phyloP scores from a whole-genome alignment of 2,888 invertebrate genomes.

The Volucella inanis region DNA sequence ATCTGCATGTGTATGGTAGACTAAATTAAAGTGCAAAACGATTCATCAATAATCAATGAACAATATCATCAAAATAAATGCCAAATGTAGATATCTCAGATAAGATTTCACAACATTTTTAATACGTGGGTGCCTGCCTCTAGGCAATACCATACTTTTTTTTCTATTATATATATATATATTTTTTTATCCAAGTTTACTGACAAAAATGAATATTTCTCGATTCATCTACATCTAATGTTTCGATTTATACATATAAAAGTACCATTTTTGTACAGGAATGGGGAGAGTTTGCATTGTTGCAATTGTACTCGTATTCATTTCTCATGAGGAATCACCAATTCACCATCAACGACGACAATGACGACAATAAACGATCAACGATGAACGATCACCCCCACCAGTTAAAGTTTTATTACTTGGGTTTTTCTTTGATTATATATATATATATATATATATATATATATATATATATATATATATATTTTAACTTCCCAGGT shows the following conservation, averaged over 20 bases:
- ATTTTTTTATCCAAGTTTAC: slow-evolving; percentile 61
- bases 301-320: slow-evolving; percentile 44
- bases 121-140: too few relatives aligned
- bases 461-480: too few relatives aligned
- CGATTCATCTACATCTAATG: slow-evolving; percentile 48
- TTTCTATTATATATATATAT: background rate
- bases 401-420: slow-evolving; percentile 34
- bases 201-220: slow-evolving; percentile 63
- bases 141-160: too few relatives aligned
- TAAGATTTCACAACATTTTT: too few relatives aligned
- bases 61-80: too few relatives aligned
- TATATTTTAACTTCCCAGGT: slow-evolving; percentile 61
- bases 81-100: too few relatives aligned
- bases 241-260: slow-evolving; percentile 32
- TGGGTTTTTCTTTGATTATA: background rate
- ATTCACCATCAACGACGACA: slow-evolving; percentile 48
- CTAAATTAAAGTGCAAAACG: too few relatives aligned
- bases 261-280: slow-evolving; percentile 32
- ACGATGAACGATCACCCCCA: slow-evolving; percentile 48
- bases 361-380: slow-evolving; percentile 23
- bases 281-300: slow-evolving; percentile 51
- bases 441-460: too few relatives aligned
- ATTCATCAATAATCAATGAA: too few relatives aligned
- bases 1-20: too few relatives aligned
- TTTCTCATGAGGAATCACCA: slow-evolving; percentile 61